phyloP scores from a whole-genome alignment of 2,888 invertebrate species.

The Caenorhabditis angaria region DNA sequence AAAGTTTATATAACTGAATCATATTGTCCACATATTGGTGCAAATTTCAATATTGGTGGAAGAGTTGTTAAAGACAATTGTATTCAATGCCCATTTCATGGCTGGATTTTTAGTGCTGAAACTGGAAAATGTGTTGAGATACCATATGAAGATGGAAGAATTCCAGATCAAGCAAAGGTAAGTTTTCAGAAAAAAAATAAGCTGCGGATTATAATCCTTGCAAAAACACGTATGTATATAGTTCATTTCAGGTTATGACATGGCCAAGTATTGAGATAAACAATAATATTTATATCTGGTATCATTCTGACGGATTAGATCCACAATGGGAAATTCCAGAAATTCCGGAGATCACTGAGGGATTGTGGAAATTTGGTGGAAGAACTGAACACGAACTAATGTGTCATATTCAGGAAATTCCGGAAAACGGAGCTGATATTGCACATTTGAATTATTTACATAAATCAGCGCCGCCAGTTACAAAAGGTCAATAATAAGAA shows the following conservation, averaged over 20 bases:
- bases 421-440: constrained; percentile 88
- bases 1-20: constrained; percentile 82
- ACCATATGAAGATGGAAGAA: constrained; percentile 78
- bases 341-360: constrained; percentile 76
- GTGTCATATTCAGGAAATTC: constrained; percentile 80
- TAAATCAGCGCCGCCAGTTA: constrained; percentile 43
- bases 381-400: constrained; percentile 79
- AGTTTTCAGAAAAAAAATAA: neutral
- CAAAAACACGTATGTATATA: neutral
- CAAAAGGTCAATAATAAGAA: constrained; percentile 9
- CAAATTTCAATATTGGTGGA: constrained; percentile 85
- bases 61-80: constrained; percentile 77
- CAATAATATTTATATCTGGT: constrained; percentile 84
- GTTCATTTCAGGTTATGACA: constrained; percentile 75
- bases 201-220: neutral
- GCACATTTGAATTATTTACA: constrained; percentile 85
- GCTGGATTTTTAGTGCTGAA: constrained; percentile 83
- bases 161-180: constrained; percentile 79
- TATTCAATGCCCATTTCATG: constrained; percentile 88
- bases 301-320: constrained; percentile 80
- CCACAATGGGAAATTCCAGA: constrained; percentile 80
- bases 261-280: constrained; percentile 82
- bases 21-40: constrained; percentile 89
- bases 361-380: constrained; percentile 80
- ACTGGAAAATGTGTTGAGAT: constrained; percentile 82